phyloP scores from a whole-genome alignment of 2,888 invertebrate species.

The Tillus elongatus region DNA sequence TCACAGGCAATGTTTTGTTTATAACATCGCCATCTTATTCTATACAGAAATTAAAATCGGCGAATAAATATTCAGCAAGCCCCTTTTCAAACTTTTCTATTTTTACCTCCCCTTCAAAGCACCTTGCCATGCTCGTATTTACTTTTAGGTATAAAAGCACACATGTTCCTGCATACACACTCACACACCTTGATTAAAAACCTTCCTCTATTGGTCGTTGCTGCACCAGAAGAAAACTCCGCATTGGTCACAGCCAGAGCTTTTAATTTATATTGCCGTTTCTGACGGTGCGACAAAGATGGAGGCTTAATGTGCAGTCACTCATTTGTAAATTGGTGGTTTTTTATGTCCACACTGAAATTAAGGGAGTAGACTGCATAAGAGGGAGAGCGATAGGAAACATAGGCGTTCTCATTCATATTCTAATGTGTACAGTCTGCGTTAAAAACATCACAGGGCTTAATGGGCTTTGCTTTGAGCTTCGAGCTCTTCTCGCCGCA shows the following conservation, averaged over 20 bases:
- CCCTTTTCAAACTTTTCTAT: too few species aligned
- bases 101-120: too few species aligned
- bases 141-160: background rate
- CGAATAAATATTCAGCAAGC: too few species aligned
- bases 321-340: slow-evolving; percentile 35
- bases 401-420: slow-evolving; percentile 28
- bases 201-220: slow-evolving; percentile 28
- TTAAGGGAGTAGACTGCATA: too few species aligned
- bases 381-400: slow-evolving; percentile 18
- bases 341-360: slow-evolving; percentile 27
- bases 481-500: too few species aligned
- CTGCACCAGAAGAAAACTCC: slow-evolving; percentile 18
- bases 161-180: background rate
- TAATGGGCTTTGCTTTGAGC: too few species aligned
- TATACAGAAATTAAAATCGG: too few species aligned
- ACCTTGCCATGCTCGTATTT: too few species aligned
- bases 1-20: too few species aligned
- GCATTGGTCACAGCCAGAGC: slow-evolving; percentile 28
- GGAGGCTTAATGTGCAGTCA: slow-evolving; percentile 32
- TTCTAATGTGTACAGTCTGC: slow-evolving; percentile 21
- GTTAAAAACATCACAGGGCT: too few species aligned
- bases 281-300: too few species aligned
- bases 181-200: slow-evolving; percentile 18
- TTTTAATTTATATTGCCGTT: slow-evolving; percentile 38
- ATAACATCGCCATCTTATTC: too few species aligned